Percentiles rank a stretch among this genome's conserved stretches.
Evolutionary conservation across 2,797 vertebrate genomes (phyloP).

Genomic region (Micropoecilia bifurca): DNA sequence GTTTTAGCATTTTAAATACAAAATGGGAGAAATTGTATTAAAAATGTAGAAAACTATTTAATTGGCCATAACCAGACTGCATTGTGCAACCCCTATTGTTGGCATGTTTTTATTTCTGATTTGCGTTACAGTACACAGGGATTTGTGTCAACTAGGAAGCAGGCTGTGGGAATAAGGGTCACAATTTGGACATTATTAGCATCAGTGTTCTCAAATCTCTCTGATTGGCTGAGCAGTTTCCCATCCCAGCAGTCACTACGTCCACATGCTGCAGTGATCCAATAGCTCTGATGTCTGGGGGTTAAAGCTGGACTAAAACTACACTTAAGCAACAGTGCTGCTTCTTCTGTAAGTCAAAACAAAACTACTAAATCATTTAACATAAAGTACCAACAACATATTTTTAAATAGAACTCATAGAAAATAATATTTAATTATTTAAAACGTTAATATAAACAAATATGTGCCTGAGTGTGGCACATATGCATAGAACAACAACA

Average conservation of each 20-base stretch:
- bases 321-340: neutral
- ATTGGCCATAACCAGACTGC: neutral
- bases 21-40: neutral
- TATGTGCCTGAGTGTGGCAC: neutral
- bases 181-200: slow-evolving; percentile 24
- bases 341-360: neutral
- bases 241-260: slow-evolving; percentile 18
- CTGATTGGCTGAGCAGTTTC: slow-evolving; percentile 30
- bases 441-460: neutral
- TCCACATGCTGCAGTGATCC: slow-evolving; percentile 30
- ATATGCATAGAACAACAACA: neutral
- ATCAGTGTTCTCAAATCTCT: slow-evolving; percentile 31
- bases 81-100: neutral
- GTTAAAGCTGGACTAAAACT: neutral
- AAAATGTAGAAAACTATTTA: neutral
- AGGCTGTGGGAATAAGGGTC: slow-evolving; percentile 30
- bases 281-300: slow-evolving; percentile 1
- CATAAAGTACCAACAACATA: neutral
- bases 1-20: neutral
- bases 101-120: neutral
- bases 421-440: neutral
- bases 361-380: neutral
- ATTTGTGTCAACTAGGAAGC: slow-evolving; percentile 9
- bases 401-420: neutral
- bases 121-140: neutral